Percentiles rank a stretch among this genome's conserved stretches.
phyloP scores from a whole-genome alignment of 1,140 invertebrate genomes.

The Phymorhynchus buccinoides region DNA sequence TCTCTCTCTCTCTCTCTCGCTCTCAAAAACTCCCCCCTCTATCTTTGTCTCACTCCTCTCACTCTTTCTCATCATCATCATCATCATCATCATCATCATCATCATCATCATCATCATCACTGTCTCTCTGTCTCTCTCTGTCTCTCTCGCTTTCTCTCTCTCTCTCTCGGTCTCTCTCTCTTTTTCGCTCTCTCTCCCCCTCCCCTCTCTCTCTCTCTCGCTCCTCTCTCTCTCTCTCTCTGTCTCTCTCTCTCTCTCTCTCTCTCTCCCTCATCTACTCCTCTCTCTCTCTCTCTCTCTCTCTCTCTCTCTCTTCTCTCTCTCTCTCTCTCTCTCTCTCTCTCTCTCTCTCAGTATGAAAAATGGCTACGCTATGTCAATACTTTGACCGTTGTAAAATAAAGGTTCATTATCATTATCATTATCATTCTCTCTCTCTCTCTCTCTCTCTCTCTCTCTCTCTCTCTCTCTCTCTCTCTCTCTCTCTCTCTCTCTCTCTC shows the following conservation, averaged over 20 bases:
- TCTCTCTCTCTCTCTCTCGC: not conserved
- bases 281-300: not conserved
- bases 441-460: not conserved
- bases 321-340: not conserved
- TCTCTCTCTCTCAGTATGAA: not conserved
- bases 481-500: not conserved
- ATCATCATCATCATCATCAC: too few relatives aligned
- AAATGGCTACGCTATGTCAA: too few relatives aligned
- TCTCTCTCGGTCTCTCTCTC: not conserved
- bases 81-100: too few relatives aligned
- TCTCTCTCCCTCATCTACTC: not conserved
- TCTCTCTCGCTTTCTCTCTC: too few relatives aligned
- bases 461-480: not conserved
- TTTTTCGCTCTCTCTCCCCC: not conserved
- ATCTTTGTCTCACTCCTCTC: not conserved
- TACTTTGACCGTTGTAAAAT: too few relatives aligned
- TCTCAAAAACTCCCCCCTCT: not conserved
- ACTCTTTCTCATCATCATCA: not conserved
- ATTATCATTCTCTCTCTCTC: too few relatives aligned
- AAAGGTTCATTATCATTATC: too few relatives aligned
- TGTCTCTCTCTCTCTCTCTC: not conserved
- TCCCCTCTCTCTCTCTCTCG: not conserved
- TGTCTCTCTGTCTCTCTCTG: too few relatives aligned
- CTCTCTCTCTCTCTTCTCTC: not conserved
- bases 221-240: not conserved